phyloP scores from a whole-genome alignment of 1,140 invertebrate genomes.

The Drosophila hydei region DNA sequence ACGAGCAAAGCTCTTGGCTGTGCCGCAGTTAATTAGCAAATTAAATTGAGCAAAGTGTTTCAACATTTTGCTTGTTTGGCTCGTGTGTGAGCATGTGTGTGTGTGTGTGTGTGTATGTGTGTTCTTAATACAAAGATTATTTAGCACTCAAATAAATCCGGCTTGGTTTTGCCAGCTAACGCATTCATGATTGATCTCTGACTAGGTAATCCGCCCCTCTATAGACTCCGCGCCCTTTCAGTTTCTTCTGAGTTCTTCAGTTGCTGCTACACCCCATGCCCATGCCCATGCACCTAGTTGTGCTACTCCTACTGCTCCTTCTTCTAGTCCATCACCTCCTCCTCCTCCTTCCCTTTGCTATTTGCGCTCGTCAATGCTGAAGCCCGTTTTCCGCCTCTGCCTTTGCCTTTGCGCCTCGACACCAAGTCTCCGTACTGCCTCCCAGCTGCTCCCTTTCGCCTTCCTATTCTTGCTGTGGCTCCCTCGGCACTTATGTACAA shows the following conservation, averaged over 20 bases:
- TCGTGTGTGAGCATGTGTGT: neutral
- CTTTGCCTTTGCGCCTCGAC: conserved; percentile 1
- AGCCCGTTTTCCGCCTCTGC: conserved; percentile 14
- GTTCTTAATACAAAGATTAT: conserved; percentile 1
- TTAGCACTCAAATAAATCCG: conserved; percentile 1
- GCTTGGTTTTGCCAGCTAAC: conserved; percentile 17
- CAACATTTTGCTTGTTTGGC: conserved; percentile 74
- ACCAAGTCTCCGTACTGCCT: conserved; percentile 17
- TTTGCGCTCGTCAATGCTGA: conserved; percentile 9
- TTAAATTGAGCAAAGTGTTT: conserved; percentile 82
- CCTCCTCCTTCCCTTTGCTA: neutral
- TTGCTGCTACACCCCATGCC: neutral
- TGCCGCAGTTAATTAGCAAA: conserved; percentile 80
- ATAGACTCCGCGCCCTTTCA: no score
- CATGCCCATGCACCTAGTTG: neutral
- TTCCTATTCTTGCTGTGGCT: neutral
- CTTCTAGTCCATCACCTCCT: conserved; percentile 1
- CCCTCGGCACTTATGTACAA: conserved; percentile 48
- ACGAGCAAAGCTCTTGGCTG: conserved; percentile 16
- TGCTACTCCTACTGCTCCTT: neutral
- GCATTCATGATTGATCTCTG: conserved; percentile 46
- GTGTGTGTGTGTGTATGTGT: conserved; percentile 9
- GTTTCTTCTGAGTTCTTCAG: neutral
- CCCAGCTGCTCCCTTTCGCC: neutral
- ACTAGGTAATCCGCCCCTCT: neutral